Conservation (phyloP, 2,888 invertebrate species). For the Dynastes maya region DNA sequence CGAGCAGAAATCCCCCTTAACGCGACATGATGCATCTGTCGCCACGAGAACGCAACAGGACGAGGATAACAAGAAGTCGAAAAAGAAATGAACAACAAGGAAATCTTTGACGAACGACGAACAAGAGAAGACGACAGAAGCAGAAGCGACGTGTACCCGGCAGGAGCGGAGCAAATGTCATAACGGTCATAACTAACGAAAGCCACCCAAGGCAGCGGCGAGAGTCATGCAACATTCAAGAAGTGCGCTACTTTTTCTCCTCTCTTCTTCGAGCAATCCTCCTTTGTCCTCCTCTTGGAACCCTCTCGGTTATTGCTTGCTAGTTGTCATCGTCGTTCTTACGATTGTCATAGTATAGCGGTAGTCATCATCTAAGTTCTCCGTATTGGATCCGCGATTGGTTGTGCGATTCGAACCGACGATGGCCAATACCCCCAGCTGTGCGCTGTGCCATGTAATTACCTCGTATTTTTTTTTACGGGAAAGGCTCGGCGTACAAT, state of each 20-base stretch:
- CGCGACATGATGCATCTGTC: conserved; percentile 15
- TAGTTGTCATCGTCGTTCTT: background rate
- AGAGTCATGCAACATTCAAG: conserved; percentile 65
- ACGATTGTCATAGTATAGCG: conserved; percentile 38
- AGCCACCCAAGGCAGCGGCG: conserved; percentile 61
- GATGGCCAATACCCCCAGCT: conserved; percentile 59
- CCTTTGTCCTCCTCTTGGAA: too few relatives aligned
- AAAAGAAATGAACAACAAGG: conserved; percentile 8
- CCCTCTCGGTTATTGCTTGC: conserved; percentile 24
- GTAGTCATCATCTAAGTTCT: background rate
- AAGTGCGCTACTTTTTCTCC: conserved; percentile 60
- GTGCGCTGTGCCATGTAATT: conserved; percentile 59
- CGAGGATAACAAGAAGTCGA: background rate
- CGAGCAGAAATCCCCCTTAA: conserved; percentile 5
- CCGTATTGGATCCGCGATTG: conserved; percentile 48
- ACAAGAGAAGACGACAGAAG: conserved; percentile 25
- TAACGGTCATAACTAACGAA: conserved; percentile 62
- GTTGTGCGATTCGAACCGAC: conserved; percentile 46
- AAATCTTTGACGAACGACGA: conserved; percentile 27
- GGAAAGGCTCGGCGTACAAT: conserved; percentile 19
- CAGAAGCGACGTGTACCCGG: conserved; percentile 50
- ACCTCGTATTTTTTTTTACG: conserved; percentile 59
- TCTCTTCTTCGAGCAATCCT: background rate
- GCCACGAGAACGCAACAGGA: background rate
- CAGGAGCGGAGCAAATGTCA: conserved; percentile 55